Evolutionary conservation across 2,113 vertebrate genomes (phyloP).

Genomic region (Scomber scombrus): DNA sequence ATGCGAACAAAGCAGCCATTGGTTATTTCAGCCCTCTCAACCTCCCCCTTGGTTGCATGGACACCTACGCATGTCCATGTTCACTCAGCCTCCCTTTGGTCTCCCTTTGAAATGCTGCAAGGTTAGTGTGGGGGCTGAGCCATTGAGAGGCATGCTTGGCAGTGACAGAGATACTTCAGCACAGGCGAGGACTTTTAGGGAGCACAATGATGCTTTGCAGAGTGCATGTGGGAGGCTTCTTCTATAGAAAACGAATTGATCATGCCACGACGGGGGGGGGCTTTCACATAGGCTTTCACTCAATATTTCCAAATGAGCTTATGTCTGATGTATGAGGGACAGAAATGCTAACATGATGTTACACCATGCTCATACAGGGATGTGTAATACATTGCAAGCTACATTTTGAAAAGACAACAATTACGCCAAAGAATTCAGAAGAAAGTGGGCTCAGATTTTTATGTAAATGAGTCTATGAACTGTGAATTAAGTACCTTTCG

Average conservation of each 20-base stretch:
- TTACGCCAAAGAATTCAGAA: constrained; percentile 47
- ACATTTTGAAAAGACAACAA: constrained; percentile 40
- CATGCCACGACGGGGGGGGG: neutral
- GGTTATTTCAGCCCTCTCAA: constrained; percentile 50
- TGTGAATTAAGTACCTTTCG: constrained; percentile 33
- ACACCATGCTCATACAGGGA: constrained; percentile 11
- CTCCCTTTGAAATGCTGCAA: constrained; percentile 71
- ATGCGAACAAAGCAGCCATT: constrained; percentile 31
- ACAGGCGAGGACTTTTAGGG: constrained; percentile 62
- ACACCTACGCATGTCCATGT: constrained; percentile 67
- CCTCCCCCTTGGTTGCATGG: constrained; percentile 43
- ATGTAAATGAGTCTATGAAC: constrained; percentile 33
- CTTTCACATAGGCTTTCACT: constrained; percentile 17
- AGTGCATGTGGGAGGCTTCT: constrained; percentile 70
- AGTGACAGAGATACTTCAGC: constrained; percentile 74
- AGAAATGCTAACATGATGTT: constrained; percentile 47
- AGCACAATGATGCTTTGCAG: constrained; percentile 62
- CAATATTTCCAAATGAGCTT: constrained; percentile 37
- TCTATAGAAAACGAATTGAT: constrained; percentile 52
- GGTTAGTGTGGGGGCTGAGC: constrained; percentile 76
- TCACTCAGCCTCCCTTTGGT: constrained; percentile 55
- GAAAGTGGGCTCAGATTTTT: constrained; percentile 28
- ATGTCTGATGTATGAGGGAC: constrained; percentile 44
- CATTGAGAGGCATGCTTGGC: constrained; percentile 57
- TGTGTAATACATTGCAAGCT: constrained; percentile 21